Percentiles rank a stretch among this genome's conserved stretches.
Evolutionary conservation across 1,140 invertebrate genomes (phyloP).

Genomic region (Belonocnema kinseyi): DNA sequence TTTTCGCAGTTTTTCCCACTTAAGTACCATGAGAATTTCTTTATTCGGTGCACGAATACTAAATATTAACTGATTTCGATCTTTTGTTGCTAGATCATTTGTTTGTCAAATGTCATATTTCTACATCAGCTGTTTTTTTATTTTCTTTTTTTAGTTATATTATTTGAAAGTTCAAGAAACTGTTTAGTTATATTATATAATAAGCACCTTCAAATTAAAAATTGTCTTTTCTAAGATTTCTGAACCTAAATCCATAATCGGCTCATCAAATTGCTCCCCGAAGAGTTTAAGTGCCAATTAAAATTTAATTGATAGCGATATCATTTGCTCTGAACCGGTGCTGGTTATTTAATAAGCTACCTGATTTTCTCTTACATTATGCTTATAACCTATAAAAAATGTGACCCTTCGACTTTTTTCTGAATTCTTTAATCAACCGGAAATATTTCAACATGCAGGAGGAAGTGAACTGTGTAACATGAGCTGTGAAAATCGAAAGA

Average conservation of each 20-base stretch:
- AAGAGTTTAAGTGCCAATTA: conserved; percentile 8
- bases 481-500: conserved; percentile 10
- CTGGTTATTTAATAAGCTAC: conserved; percentile 4
- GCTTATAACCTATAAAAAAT: not conserved
- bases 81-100: no score
- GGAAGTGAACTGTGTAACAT: conserved; percentile 13
- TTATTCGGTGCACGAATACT: no score
- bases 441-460: conserved; percentile 9
- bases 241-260: not conserved
- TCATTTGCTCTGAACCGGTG: not conserved
- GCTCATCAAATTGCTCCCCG: not conserved
- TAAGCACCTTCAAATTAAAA: not conserved
- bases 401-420: not conserved
- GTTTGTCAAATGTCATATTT: not conserved
- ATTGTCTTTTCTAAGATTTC: not conserved
- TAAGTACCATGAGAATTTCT: no score
- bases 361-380: not conserved
- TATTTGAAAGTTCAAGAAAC: no score
- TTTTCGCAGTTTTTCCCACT: no score
- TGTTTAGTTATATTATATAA: not conserved
- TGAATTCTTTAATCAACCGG: not conserved
- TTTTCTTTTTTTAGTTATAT: no score
- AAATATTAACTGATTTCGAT: no score
- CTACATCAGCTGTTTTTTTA: not conserved
- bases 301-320: conserved; percentile 21